Evolutionary conservation across 1,140 invertebrate genomes (phyloP), one percentile per base, ranked within the genome.

Genomic region (Alviniconcha marisindica): DNA sequence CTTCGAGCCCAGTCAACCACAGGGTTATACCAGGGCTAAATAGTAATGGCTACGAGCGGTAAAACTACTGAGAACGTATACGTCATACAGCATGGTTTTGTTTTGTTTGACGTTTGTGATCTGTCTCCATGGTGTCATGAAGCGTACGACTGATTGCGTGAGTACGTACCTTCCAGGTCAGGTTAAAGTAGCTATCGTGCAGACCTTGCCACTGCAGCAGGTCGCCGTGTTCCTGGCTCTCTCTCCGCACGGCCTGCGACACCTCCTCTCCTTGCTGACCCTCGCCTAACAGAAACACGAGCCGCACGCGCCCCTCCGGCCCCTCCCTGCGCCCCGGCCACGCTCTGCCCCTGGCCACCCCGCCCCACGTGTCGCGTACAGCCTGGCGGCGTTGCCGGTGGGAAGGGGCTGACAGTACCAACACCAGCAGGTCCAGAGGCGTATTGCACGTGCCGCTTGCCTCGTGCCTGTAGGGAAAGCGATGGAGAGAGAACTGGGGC

Each of bases 181-280:
- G 28, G 42, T 54, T 76, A 42, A 31, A 76, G 44, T 76, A 76
- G 73, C 5, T 51, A 7, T 76, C 73, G 14, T 3, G 40, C 24
- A 76, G 73, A 51, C 73, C 73, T 28, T 76, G 3, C 73, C 73
- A 76, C 44, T 76, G 73, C 24, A 76, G 42, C 3, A 76, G 14
- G 73, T 76, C 73, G 21, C 71, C 71, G 24, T 74, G 31, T 21
- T 42, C 4, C 71, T 42, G 0, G 18, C 36, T 42, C 71, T 74
- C 71, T 0, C 31, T 40, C 7, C 18, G 2, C 36, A 74, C 36
- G 71, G 38, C 71, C 18, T 42, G 36, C 38, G 36, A 44, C 38
- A 74, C 71, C 7, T 40, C 18, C 33, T 14, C 15, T 21, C 24
- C 40, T 21, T 18, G 2, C 14, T 28, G 2, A 12, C 24, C 71